Percentiles rank a stretch among this genome's conserved stretches.
phyloP scores from a whole-genome alignment of 2,888 invertebrate species.

The Cephus rjabovi region DNA sequence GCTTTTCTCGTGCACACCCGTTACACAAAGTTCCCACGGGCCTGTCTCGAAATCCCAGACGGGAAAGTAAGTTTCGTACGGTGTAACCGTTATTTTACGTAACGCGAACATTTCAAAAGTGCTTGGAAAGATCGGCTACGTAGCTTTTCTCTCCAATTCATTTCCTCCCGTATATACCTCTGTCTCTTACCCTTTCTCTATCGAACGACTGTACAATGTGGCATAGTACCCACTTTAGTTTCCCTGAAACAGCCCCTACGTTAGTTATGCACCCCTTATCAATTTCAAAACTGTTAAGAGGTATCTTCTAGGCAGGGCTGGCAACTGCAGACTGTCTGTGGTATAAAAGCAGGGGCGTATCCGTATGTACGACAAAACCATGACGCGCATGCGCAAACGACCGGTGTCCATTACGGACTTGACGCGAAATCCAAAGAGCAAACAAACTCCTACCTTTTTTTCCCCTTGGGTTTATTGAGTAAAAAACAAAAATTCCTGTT shows the following conservation, averaged over 20 bases:
- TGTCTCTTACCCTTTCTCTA: background rate
- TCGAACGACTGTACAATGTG: background rate
- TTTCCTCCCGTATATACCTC: background rate
- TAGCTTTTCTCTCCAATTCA: background rate
- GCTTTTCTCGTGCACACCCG: background rate
- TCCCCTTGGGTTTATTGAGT: background rate
- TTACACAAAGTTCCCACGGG: conserved; percentile 7
- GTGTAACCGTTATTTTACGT: conserved; percentile 54
- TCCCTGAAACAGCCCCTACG: background rate
- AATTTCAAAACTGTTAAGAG: conserved; percentile 52
- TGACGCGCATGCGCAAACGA: conserved; percentile 18
- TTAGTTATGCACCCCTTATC: conserved; percentile 44
- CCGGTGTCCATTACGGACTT: background rate
- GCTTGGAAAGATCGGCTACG: background rate
- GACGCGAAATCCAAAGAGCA: background rate
- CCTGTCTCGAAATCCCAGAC: conserved; percentile 40
- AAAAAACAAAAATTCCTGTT: background rate
- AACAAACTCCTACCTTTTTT: background rate
- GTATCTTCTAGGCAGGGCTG: background rate
- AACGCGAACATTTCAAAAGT: conserved; percentile 26
- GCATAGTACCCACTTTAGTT: background rate
- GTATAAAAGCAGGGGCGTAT: conserved; percentile 37
- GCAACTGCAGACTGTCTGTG: background rate
- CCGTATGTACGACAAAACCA: conserved; percentile 15
- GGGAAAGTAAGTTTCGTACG: conserved; percentile 54